Evolutionary conservation across 37 sponge, comb jelly and placozoan genomes (phyloP).

Genomic region (Cliona cf. orientalis): DNA sequence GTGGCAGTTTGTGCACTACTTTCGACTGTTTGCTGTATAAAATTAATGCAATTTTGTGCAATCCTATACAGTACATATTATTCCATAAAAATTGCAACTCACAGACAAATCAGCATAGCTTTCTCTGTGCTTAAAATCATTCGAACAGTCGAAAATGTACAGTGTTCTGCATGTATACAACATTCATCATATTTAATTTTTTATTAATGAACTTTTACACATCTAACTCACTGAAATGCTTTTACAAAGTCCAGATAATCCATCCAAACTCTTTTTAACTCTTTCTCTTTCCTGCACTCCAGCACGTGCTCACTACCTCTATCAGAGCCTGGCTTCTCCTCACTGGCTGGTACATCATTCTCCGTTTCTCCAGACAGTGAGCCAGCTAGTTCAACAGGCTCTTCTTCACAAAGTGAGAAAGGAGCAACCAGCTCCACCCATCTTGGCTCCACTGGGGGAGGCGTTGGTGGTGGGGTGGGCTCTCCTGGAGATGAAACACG

Average conservation of each 20-base stretch:
- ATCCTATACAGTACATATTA: neutral
- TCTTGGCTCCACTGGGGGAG: slow-evolving; percentile 39
- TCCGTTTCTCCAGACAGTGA: neutral
- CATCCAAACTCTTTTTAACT: slow-evolving; percentile 32
- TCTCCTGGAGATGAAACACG: neutral
- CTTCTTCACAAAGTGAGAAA: no score
- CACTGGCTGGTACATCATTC: neutral
- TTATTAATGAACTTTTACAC: neutral
- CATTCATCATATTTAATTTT: neutral
- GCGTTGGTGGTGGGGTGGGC: slow-evolving; percentile 33
- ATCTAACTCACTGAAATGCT: slow-evolving; percentile 26
- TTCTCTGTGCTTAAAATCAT: slow-evolving; percentile 16
- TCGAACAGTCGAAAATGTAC: slow-evolving; percentile 31
- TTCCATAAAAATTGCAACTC: neutral
- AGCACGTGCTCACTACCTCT: neutral
- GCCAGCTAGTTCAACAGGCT: no score
- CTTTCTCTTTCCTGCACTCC: neutral
- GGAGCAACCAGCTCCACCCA: slow-evolving; percentile 50
- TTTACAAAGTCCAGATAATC: slow-evolving; percentile 36
- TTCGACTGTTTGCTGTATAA: slow-evolving; percentile 4
- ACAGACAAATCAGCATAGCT: slow-evolving; percentile 27
- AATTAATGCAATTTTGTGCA: neutral
- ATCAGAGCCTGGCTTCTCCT: neutral
- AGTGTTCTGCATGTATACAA: slow-evolving; percentile 16
- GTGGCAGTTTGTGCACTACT: neutral